These are phyloP conservation scores for Erythrolamprus reginae DNA, from an alignment of 2,113 vertebrate species.

Conservation along the genomic window DNA sequence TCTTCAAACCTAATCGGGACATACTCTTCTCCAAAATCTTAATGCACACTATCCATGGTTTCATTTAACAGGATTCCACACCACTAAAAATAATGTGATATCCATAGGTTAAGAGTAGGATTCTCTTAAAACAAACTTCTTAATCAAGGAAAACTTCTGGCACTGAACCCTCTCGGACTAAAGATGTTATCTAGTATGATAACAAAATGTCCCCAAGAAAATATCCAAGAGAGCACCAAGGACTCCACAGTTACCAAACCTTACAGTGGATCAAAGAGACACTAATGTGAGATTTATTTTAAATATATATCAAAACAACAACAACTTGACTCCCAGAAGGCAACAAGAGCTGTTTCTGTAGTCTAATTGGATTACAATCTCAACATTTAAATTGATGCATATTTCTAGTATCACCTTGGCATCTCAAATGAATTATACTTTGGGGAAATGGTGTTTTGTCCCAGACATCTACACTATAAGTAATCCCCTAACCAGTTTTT, in stretches of 20 bases:
- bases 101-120: neutral
- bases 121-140: neutral
- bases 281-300: neutral
- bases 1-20: neutral
- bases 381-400: neutral
- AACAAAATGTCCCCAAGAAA: neutral
- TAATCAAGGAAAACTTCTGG: neutral
- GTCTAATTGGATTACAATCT: neutral
- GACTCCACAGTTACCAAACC: neutral
- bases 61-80: neutral
- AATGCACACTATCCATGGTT: neutral
- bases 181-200: neutral
- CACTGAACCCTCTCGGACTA: neutral
- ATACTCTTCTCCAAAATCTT: neutral
- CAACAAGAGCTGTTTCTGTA: neutral
- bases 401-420: neutral
- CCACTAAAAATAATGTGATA: neutral
- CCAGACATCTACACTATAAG: neutral
- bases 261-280: neutral
- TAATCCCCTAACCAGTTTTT: neutral
- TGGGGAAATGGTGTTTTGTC: neutral
- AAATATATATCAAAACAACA: neutral
- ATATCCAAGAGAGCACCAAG: neutral
- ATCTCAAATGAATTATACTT: neutral
- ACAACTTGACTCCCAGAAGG: neutral